Base-by-base conservation (phyloP, 2,797 vertebrate genomes). In the Sebastes cheni region DNA sequence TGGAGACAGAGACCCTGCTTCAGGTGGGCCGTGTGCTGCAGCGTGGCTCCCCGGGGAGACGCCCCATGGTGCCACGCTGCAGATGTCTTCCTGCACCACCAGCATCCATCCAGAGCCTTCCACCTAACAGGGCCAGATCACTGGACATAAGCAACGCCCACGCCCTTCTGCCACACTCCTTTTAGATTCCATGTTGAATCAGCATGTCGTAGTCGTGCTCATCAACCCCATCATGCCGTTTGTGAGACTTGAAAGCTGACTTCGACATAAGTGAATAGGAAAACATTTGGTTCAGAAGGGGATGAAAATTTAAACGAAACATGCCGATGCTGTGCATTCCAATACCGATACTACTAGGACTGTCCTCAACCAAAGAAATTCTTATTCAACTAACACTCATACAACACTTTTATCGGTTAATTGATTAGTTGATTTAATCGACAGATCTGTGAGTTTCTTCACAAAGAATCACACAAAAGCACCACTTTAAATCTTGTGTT, bases 91-190 rank as follows among this genome's bases (percentile, higher is more conserved):
- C 61, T 71, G 60, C 60, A 36, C 79, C 75, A 56, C 78, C 77
- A 67, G 20, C 81, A 58, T 3, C 56, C 69, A 46, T 72, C 81
- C 72, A 73, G 78, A 92, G 87, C 72, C 74, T 75, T 84, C 78
- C 83, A 34, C 88, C 61, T 65, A 23, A 86, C 85, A 73, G 76
- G 80, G 89, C 81, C 84, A 84, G 81, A 88, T 82, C 86, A 74
- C 60, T 67, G 83, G 82, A 81, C 79, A 79, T 13, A 81, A 64
- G 62, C 73, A n/a, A 89, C 73, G 59, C 89, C 91, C 84, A 88
- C 90, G 55, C 60, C 87, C 90, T 90, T 91, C 90, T 87, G 90
- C 89, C 77, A 71, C 60, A 4, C 83, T 89, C 50, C 75, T 82
- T 87, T 90, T 83, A 76, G 84, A 86, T 62, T 79, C 50, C 10